These are phyloP conservation scores for Mystacides longicornis DNA, from an alignment of 2,888 invertebrate genomes.

Conservation along the genomic window DNA sequence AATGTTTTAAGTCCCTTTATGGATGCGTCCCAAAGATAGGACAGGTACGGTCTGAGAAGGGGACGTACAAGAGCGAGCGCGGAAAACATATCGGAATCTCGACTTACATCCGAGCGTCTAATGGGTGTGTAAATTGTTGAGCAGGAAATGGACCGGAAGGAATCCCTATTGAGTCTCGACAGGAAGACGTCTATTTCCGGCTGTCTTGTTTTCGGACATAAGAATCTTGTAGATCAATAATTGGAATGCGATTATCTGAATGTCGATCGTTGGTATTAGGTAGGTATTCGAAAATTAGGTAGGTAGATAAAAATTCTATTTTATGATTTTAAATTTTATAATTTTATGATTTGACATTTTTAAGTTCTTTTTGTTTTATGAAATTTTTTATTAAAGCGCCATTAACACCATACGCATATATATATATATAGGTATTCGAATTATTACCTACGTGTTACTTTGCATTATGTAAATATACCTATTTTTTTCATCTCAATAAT, in stretches of 20 bases:
- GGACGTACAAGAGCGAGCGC: neutral
- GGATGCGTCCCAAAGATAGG: neutral
- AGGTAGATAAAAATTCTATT: neutral
- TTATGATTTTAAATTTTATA: neutral
- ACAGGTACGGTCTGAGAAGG: neutral
- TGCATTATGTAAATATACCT: too few species aligned
- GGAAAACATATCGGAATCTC: neutral
- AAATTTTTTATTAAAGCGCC: too few species aligned
- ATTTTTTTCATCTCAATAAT: too few species aligned
- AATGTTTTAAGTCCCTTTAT: neutral
- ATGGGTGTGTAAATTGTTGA: slow-evolving; percentile 12
- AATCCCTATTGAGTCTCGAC: slow-evolving; percentile 16
- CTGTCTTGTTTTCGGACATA: slow-evolving; percentile 4
- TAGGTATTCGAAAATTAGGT: neutral
- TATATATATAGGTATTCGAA: too few species aligned
- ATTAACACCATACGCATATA: too few species aligned
- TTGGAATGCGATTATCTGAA: slow-evolving; percentile 4
- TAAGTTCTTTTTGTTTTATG: too few species aligned
- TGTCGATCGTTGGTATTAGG: slow-evolving; percentile 5
- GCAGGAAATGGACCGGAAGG: slow-evolving; percentile 15
- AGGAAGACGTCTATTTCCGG: slow-evolving; percentile 14
- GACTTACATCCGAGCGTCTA: neutral
- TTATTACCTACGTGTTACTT: too few species aligned
- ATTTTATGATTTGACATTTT: too few species aligned
- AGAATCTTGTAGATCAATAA: slow-evolving; percentile 6